Evolutionary conservation across 2,888 invertebrate species (phyloP), one percentile per base, ranked within the genome.

Genomic region (Cinara cedri): DNA sequence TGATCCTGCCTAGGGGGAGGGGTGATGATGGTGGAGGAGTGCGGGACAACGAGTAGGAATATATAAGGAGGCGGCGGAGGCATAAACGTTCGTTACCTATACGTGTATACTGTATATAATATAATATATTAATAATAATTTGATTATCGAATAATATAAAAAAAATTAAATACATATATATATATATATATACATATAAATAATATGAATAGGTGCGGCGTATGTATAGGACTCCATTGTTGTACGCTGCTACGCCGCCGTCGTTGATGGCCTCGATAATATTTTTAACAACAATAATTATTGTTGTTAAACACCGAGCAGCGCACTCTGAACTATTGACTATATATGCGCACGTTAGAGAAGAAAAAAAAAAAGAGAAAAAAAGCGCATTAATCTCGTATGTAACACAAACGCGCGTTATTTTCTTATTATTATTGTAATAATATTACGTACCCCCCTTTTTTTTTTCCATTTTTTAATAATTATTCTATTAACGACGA

Each of bases 221-320:
- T 26, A 46, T 42, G 34, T 34, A 34, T 34, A 24, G 26, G 49
- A 46, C 60, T 78, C 76, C 68, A 78, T 78, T 78, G 76, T 78
- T 74, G 51, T 72, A 26, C n/a, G 46, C 16, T 51, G 51, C 21
- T n/a, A 13, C 62, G 75, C 19, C 14, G 54, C 24, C 42, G 65
- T 19, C 42, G 76, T 49, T 57, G 76, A 68, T 68, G 76, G 66
- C 76, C 76, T 76, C 76, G 76, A 76, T 76, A 76, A 76, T 76
- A 66, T 57, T 66, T 68, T 62, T 49, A 49, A 62, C 62, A 76
- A 68, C 76, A 68, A 76, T 55, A 55, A 75, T 75, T 75, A 76
- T 57, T 76, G 76, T 76, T 68, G 66, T 76, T 76, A 68, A 76
- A 76, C 66, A 76, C 68, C 55, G 57, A 75, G 54, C 66, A n/a